Evolutionary conservation across 2,888 invertebrate species (phyloP).

Genomic region (Drosophila niveifrons): DNA sequence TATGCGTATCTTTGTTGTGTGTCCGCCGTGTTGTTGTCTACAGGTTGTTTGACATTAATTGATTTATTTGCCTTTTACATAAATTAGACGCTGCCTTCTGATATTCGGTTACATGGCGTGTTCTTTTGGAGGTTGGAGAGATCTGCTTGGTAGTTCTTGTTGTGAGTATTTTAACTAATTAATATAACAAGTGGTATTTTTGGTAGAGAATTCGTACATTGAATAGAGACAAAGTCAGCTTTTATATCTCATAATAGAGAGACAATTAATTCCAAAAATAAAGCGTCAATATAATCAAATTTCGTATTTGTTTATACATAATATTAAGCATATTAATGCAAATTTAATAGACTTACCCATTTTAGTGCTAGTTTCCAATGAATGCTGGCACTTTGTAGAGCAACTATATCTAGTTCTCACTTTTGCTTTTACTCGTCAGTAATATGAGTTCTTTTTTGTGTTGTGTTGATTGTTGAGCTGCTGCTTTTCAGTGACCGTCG

Average conservation of each 20-base stretch:
- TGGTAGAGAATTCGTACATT: neutral
- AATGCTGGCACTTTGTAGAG: neutral
- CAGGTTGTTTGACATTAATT: slow-evolving; percentile 84
- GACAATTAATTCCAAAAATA: neutral
- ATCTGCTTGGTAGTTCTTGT: neutral
- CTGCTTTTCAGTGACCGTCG: slow-evolving; percentile 35
- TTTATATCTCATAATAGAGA: neutral
- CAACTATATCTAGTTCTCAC: slow-evolving; percentile 23
- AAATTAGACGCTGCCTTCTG: slow-evolving; percentile 62
- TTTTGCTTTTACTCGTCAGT: slow-evolving; percentile 14
- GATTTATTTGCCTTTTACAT: slow-evolving; percentile 83
- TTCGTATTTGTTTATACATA: no score
- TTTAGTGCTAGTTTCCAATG: neutral
- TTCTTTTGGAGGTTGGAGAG: neutral
- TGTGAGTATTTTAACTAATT: slow-evolving; percentile 18
- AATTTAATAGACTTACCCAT: neutral
- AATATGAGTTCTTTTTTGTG: slow-evolving; percentile 9
- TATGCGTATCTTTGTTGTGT: slow-evolving; percentile 44
- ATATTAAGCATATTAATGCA: no score
- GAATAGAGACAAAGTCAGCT: neutral
- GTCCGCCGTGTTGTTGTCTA: slow-evolving; percentile 57
- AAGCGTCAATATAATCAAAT: neutral
- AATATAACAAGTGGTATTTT: slow-evolving; percentile 15
- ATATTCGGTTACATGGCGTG: slow-evolving; percentile 54
- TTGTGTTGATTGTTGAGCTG: slow-evolving; percentile 21